phyloP scores from a whole-genome alignment of 2,888 invertebrate genomes.

The Bursaphelenchus okinawaensis region DNA sequence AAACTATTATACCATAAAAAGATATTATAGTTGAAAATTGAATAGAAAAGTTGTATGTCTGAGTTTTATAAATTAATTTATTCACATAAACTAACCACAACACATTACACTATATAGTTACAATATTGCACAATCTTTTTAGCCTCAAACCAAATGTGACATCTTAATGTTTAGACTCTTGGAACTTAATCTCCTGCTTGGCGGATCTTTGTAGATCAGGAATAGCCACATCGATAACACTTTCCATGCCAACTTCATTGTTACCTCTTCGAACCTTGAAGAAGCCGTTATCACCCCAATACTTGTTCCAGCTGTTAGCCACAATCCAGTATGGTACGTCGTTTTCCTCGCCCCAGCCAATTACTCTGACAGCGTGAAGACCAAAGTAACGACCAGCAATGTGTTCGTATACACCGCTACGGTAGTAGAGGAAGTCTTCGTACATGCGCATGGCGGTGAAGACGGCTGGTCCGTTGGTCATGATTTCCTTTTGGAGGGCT shows the following conservation, averaged over 20 bases:
- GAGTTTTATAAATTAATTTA: too few species aligned
- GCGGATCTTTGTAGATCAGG: constrained; percentile 9
- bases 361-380: neutral
- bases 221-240: constrained; percentile 4
- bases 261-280: constrained; percentile 19
- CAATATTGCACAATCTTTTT: too few species aligned
- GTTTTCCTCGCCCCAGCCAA: neutral
- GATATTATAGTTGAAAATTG: too few species aligned
- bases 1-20: too few species aligned
- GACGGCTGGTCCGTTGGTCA: constrained; percentile 8
- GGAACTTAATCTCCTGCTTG: neutral
- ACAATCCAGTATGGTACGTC: neutral
- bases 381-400: neutral
- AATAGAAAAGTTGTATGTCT: too few species aligned
- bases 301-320: neutral
- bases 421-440: constrained; percentile 9
- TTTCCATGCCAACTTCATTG: constrained; percentile 15
- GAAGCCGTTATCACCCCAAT: constrained; percentile 17
- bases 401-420: constrained; percentile 7
- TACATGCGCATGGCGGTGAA: constrained; percentile 10
- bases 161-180: too few species aligned
- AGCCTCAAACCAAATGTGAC: too few species aligned
- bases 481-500: neutral
- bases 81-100: too few species aligned
- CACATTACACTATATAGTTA: too few species aligned